Evolutionary conservation across 2,888 invertebrate genomes (phyloP), one percentile per base, ranked within the genome.

Genomic region (Diploptera punctata): DNA sequence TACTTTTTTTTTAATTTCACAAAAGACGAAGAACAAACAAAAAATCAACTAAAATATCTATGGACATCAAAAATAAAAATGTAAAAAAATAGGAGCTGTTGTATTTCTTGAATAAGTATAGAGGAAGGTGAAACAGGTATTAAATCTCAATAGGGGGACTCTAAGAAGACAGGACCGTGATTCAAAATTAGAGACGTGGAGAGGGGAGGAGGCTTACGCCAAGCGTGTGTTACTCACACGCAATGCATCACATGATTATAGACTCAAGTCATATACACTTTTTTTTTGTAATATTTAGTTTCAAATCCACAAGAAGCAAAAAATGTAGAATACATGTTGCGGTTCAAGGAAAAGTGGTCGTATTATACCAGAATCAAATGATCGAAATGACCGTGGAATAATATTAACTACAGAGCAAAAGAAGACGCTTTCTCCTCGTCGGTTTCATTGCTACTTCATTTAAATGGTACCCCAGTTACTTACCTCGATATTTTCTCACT

Each of bases 201-300:
- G 29, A 1, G 57, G 18, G 19, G 19, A 16, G 18, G 19, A 19
- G 26, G 43, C 67, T 61, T 61, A 33, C 18, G 61, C 29, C 61
- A 19, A 33, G 33, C 61, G 61, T 61, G 61, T 61, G 61, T 61
- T 29, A 19, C 13, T 29, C 61, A 33, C 61, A 61, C 61, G 61
- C 61, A 61, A 61, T 9, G 18, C 33, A 33, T 61, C n/a, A 19
- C 61, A 18, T 61, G 61, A 61, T 61, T 61, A 61, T 19, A 61
- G 18, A 18, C 60, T 29, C 33, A 47, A 47, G 18, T 47, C n/a
- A 47, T 47, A 47, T 19, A 4, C n/a, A n/a, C n/a, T 47, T 47
- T 4, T 47, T 47, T 47, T 47, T 47, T 47, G n/a, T n/a, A n/a
- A n/a, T n/a, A n/a, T n/a, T n/a, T n/a, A n/a, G 47, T 19, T 18